A percentile compares a stretch with the other conserved stretches of the same genome.
These are phyloP conservation scores for Acrobasis repandana DNA, from an alignment of 2,888 invertebrate genomes.

Conservation along the genomic window DNA sequence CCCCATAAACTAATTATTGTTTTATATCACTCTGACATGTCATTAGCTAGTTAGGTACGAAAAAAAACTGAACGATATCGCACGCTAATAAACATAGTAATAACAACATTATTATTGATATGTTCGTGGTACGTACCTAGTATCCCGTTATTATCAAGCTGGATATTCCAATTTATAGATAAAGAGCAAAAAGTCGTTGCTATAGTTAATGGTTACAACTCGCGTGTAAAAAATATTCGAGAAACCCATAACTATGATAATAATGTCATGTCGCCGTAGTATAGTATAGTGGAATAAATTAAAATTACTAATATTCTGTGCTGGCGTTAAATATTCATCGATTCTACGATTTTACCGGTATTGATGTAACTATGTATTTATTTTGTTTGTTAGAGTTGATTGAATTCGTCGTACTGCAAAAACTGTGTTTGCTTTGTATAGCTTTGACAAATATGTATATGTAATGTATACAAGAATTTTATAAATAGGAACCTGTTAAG, in stretches of 20 bases:
- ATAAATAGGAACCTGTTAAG: not conserved
- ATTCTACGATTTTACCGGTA: conserved; percentile 15
- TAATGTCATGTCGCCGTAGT: not conserved
- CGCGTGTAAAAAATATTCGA: conserved; percentile 8
- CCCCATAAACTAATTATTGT: not conserved
- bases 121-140: conserved; percentile 7
- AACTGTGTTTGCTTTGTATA: conserved; percentile 1
- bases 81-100: not conserved
- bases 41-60: not conserved
- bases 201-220: conserved; percentile 9
- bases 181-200: conserved; percentile 15
- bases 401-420: conserved; percentile 4
- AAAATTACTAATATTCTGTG: conserved; percentile 9
- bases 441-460: conserved; percentile 7
- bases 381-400: conserved; percentile 9
- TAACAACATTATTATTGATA: conserved; percentile 15
- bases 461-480: not conserved
- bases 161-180: conserved; percentile 17
- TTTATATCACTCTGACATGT: not conserved
- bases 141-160: conserved; percentile 23
- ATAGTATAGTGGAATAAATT: conserved; percentile 11
- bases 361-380: conserved; percentile 13
- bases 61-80: conserved; percentile 3
- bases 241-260: conserved; percentile 4
- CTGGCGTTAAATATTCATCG: conserved; percentile 18